A percentile compares a stretch with the other conserved stretches of the same genome.
phyloP scores from a whole-genome alignment of 2,113 vertebrate species.

The Coreoperca whiteheadi region DNA sequence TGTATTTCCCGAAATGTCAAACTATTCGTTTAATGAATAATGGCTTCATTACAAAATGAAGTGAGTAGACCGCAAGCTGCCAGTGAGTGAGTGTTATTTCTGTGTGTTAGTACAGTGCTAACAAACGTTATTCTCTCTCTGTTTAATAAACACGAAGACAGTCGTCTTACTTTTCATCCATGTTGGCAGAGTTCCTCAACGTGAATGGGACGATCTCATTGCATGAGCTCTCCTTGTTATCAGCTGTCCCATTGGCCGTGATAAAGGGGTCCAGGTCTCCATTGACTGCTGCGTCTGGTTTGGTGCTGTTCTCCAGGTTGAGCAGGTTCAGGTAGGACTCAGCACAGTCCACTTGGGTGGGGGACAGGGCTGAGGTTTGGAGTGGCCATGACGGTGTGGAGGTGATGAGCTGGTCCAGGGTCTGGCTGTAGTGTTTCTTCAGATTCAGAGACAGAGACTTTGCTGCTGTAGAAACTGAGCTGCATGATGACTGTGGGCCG shows the following conservation, averaged over 20 bases:
- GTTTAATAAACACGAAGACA: background rate
- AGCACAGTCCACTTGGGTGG: conserved; percentile 59
- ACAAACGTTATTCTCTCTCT: background rate
- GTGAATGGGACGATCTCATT: conserved; percentile 68
- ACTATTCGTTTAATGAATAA: background rate
- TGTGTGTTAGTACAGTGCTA: background rate
- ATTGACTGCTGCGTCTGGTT: background rate
- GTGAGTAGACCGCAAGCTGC: too few relatives aligned
- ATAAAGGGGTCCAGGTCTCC: conserved; percentile 52
- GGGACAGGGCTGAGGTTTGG: conserved; percentile 65
- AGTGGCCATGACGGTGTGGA: conserved; percentile 83
- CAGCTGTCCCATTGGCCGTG: conserved; percentile 58
- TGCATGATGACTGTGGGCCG: conserved; percentile 77
- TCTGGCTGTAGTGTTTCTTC: conserved; percentile 87
- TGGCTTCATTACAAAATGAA: background rate
- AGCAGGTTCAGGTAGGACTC: conserved; percentile 88
- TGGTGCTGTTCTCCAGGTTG: conserved; percentile 78
- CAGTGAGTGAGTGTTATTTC: too few relatives aligned
- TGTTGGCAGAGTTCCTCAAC: conserved; percentile 50
- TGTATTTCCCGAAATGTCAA: background rate
- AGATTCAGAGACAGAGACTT: conserved; percentile 87
- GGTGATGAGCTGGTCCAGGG: conserved; percentile 83
- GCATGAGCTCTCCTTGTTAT: conserved; percentile 73
- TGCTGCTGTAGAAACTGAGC: conserved; percentile 64
- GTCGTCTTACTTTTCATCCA: conserved; percentile 84